Evolutionary conservation across 2,113 vertebrate genomes (phyloP), one percentile per base, ranked within the genome.

Genomic region (Ciconia boyciana): DNA sequence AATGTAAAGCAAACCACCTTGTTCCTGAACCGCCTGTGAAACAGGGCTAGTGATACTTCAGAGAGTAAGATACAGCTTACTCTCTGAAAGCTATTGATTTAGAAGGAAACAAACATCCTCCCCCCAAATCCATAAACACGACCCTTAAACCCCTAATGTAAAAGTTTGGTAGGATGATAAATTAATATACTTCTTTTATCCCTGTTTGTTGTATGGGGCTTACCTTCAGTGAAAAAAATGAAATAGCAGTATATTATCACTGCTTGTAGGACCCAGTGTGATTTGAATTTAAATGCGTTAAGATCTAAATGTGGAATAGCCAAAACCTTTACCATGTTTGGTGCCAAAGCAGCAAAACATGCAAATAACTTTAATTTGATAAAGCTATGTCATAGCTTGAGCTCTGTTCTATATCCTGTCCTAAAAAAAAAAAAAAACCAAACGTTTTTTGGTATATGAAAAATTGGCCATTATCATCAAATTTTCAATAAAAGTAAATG

Each of bases 31-130:
- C 3, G 1, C 13, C 55, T 13, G 65, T 4, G n/a, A 29, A 41
- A 11, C 10, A 8, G 18, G 48, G 72, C 9, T 12, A 18, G 69
- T 0, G 22, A 22, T 16, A 28, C 29, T 4, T 0, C 1, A 0
- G 6, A 39, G 39, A 39, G 39, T 39, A 39, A 39, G 39, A 39
- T 39, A 39, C 39, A 39, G 39, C 39, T 39, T 6, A n/a, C 22
- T 22, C 36, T 21, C 15, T 11, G 28, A 54, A 34, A 75, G 60
- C 41, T 25, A 21, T 12, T 1, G 81, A 21, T 64, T 24, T 14
- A 6, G 8, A 29, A 84, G 29, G 51, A 46, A 78, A 5, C n/a
- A 60, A 68, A 32, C 5, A 16, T 54, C 85, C 55, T 52, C 4
- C 48, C 68, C 60, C 13, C 20, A 57, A 32, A 46, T 0, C 0